Evolutionary conservation across 2,888 invertebrate species (phyloP), one percentile per base, ranked within the genome.

Genomic region (Microchrysa polita): DNA sequence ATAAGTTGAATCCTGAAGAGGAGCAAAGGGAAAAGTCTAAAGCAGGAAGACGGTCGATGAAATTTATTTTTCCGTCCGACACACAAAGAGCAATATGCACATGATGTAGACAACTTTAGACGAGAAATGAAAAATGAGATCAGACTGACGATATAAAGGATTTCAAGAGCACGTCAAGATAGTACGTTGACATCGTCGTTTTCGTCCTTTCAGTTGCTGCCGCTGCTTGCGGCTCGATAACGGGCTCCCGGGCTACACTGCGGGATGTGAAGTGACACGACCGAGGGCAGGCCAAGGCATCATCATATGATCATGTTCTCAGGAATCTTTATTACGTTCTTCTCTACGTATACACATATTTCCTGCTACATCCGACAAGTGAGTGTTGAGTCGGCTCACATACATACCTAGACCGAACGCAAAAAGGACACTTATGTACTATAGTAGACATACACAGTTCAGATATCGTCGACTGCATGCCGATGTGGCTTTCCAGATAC

Each of bases 121-220:
- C 48, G 65, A 44, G 65, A 65, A 42, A 65, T 65, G 65, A 65
- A 65, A 65, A 65, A 65, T 65, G 65, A 65, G 65, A 65, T 65
- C 65, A 65, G 65, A 65, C 65, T 65, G 65, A 65, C 65, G 65
- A 65, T 65, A 65, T 65, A 65, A 65, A 65, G 65, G 65, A 65
- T 65, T 65, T 65, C 65, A 65, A 65, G 65, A 65, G 65, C 65
- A 65, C 65, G 48, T 65, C 65, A 65, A 65, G 65, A 65, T 48
- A 65, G 65, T 22, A 44, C 65, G 65, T 44, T n/a, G n/a, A n/a
- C n/a, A n/a, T n/a, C n/a, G n/a, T n/a, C n/a, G n/a, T n/a, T n/a
- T n/a, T n/a, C n/a, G n/a, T n/a, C n/a, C n/a, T n/a, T n/a, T n/a
- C n/a, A n/a, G n/a, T n/a, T 65, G 42, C 65, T 34, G 44, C 44